phyloP scores from a whole-genome alignment of 2,797 vertebrate species.

The Squalus acanthias region DNA sequence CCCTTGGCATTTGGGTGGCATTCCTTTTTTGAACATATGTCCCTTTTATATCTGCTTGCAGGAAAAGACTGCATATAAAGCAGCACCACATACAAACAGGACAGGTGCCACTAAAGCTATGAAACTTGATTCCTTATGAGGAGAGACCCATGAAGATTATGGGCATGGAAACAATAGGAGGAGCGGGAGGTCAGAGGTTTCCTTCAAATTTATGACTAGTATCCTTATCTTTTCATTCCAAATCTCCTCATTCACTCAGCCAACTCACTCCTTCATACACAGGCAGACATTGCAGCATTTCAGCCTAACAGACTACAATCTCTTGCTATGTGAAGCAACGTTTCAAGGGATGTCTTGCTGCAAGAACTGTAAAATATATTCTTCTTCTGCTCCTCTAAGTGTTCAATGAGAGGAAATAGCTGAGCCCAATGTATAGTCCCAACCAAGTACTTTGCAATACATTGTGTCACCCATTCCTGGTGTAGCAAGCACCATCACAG shows the following conservation, averaged over 20 bases:
- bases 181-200: neutral
- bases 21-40: neutral
- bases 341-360: neutral
- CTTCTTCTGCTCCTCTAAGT: neutral
- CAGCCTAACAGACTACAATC: neutral
- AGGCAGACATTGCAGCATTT: neutral
- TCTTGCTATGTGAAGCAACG: neutral
- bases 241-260: neutral
- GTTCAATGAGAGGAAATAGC: too few relatives aligned
- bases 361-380: neutral
- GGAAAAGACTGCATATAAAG: too few relatives aligned
- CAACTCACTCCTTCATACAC: neutral
- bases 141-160: neutral
- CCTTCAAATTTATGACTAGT: neutral
- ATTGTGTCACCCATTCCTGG: neutral
- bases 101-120: neutral
- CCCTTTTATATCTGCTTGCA: too few relatives aligned
- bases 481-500: neutral
- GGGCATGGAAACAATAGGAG: neutral
- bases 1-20: neutral
- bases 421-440: neutral
- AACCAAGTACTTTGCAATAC: neutral
- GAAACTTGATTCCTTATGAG: too few relatives aligned
- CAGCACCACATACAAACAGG: neutral
- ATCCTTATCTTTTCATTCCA: neutral